These are phyloP conservation scores for Poeciliopsis occidentalis DNA, from an alignment of 2,113 vertebrate species.

Conservation along the genomic window DNA sequence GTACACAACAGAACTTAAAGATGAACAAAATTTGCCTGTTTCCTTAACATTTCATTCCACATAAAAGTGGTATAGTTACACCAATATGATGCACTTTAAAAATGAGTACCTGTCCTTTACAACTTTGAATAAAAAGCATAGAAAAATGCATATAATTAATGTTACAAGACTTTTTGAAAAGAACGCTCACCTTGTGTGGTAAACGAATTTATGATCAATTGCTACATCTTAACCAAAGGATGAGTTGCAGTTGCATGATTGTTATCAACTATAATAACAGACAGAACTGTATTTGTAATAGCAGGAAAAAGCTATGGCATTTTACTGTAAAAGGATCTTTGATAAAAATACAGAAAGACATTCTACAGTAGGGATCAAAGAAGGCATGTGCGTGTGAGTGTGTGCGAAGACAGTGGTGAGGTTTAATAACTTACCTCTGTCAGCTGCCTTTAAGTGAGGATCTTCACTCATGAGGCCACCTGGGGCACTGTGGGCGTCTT, in stretches of 20 bases:
- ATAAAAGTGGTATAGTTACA: neutral
- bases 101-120: neutral
- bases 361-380: neutral
- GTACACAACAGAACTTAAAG: neutral
- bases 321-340: neutral
- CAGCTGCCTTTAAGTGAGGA: constrained; percentile 61
- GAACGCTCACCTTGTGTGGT: neutral
- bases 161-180: neutral
- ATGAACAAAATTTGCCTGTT: neutral
- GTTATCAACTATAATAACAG: neutral
- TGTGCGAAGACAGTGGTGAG: neutral
- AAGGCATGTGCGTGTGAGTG: too few relatives aligned
- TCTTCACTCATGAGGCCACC: constrained; percentile 48
- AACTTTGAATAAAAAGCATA: neutral
- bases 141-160: neutral
- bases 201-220: neutral
- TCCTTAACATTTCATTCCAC: neutral
- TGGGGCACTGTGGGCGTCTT: constrained; percentile 37
- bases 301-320: neutral
- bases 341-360: neutral
- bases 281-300: neutral
- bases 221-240: neutral
- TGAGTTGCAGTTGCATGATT: neutral
- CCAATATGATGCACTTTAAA: neutral
- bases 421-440: constrained; percentile 68